Percentiles rank a stretch among this genome's conserved stretches.
These are phyloP conservation scores for Coendou prehensilis DNA, from an alignment of 2,797 vertebrate species.

Conservation along the genomic window DNA sequence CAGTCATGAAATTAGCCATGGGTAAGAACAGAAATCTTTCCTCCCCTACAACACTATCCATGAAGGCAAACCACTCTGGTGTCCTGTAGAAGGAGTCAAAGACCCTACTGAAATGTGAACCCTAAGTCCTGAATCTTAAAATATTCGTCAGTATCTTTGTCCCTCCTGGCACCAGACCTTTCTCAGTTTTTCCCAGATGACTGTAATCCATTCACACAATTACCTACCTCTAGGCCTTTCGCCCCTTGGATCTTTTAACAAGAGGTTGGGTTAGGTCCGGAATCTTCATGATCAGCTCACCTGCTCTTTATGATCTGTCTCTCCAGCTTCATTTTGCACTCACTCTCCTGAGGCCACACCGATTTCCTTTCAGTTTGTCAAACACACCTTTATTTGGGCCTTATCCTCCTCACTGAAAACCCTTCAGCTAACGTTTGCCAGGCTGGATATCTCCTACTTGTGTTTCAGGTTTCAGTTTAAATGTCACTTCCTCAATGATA, in stretches of 20 bases:
- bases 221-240: background rate
- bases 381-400: conserved; percentile 2
- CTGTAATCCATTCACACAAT: background rate
- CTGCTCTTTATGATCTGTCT: background rate
- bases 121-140: background rate
- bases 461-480: background rate
- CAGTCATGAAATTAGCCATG: background rate
- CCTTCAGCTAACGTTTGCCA: background rate
- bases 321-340: background rate
- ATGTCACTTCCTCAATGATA: background rate
- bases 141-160: background rate
- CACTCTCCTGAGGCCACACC: background rate
- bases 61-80: background rate
- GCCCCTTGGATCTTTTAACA: background rate
- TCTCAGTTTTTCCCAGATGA: background rate
- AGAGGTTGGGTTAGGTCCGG: background rate
- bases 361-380: background rate
- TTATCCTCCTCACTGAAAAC: background rate
- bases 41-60: background rate
- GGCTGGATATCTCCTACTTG: background rate
- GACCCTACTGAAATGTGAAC: background rate
- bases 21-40: background rate
- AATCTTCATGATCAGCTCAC: background rate
- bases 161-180: background rate
- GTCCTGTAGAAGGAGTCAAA: background rate